Evolutionary conservation across 2,797 vertebrate species (phyloP).

Genomic region (Lepus townsendii): DNA sequence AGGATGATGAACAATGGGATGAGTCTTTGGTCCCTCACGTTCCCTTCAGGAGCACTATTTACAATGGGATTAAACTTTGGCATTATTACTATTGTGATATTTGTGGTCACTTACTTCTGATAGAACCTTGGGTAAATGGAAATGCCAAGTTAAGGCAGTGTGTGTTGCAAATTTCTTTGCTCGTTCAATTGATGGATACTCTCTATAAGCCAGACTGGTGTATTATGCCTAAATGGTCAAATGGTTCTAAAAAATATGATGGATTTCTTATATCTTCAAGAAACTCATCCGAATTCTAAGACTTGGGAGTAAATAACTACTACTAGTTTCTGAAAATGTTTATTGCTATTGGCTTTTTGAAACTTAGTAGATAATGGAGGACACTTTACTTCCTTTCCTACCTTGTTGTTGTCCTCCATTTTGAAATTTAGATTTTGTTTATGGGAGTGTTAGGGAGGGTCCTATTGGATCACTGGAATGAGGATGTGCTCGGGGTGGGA

Average conservation of each 20-base stretch:
- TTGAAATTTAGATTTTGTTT: neutral
- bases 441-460: neutral
- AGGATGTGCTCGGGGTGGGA: neutral
- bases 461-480: neutral
- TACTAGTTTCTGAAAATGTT: neutral
- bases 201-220: conserved; percentile 86
- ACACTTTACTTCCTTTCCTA: neutral
- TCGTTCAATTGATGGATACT: conserved; percentile 64
- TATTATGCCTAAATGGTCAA: conserved; percentile 67
- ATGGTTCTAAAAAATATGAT: neutral
- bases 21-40: neutral
- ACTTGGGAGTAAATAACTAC: neutral
- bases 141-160: neutral
- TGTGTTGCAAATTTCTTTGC: conserved; percentile 43
- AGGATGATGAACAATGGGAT: conserved; percentile 55
- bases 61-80: conserved; percentile 51
- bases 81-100: neutral
- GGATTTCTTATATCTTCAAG: neutral
- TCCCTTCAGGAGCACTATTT: conserved; percentile 87
- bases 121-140: neutral
- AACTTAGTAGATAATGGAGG: neutral
- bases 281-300: conserved; percentile 24
- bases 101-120: neutral
- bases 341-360: neutral
- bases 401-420: neutral